Evolutionary conservation across 2,113 vertebrate species (phyloP), one percentile per base, ranked within the genome.

Genomic region (Microcebus lehilahytsara): DNA sequence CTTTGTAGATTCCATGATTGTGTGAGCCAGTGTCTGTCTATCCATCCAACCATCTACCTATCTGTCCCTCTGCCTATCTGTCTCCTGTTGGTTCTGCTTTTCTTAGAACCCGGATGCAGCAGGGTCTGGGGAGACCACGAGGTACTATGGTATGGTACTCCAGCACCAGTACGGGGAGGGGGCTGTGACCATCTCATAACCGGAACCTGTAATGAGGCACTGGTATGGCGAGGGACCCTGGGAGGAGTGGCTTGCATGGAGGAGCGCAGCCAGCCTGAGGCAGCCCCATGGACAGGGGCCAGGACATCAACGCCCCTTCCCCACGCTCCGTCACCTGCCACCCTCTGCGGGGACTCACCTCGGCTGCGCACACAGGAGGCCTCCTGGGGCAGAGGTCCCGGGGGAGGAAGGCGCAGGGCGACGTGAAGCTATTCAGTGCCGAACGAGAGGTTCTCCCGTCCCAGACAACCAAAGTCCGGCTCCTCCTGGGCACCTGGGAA

Each of bases 381-480:
- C 42, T 58, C 6, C 2, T 1, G 2, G 12, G 20, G 3, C 22
- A 3, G n/a, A 84, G 71, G n/a, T 37, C 51, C 42, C 8, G 0
- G 9, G 11, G 23, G n/a, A 64, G 67, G 23, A 86, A 66, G 40
- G 23, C 46, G 1, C 37, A n/a, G 37, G 30, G 37, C 22, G 23
- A 19, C 10, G 11, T 49, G 66, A 56, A 74, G 42, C 14, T 16
- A 30, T 11, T 20, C 23, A 14, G 25, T 17, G 27, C 30, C 16
- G 4, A 79, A n/a, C 23, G 66, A 34, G 75, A 66, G 60, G 9
- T 10, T 4, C 23, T 53, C 27, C 14, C 13, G 1, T 10, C 53
- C 2, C 7, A 22, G 32, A 30, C 22, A 7, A 5, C 25, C 1
- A 0, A 34, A 14, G 2, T 7, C 37, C 5, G 19, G 32, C 7